phyloP scores from a whole-genome alignment of 2,113 vertebrate genomes.

The Lipophrys pholis region DNA sequence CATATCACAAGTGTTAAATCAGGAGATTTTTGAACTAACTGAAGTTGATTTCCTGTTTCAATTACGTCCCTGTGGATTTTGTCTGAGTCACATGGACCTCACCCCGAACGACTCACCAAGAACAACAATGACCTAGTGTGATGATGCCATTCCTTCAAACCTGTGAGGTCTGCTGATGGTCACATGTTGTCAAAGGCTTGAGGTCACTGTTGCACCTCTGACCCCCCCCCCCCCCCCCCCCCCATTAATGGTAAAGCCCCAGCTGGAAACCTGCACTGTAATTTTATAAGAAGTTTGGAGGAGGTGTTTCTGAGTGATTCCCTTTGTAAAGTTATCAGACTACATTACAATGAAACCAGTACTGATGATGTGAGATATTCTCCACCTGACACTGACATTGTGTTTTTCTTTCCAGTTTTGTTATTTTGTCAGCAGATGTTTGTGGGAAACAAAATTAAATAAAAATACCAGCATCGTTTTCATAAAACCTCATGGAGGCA shows the following conservation, averaged over 20 bases:
- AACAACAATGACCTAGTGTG: constrained; percentile 70
- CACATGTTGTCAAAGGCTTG: constrained; percentile 61
- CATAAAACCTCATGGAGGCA: too few relatives aligned
- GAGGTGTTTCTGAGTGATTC: neutral
- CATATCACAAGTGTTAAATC: constrained; percentile 16
- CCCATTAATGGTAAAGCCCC: constrained; percentile 26
- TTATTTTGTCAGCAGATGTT: too few relatives aligned
- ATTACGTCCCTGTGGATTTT: constrained; percentile 47
- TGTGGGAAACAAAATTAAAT: too few relatives aligned
- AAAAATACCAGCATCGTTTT: too few relatives aligned
- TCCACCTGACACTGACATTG: too few relatives aligned
- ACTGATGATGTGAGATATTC: too few relatives aligned
- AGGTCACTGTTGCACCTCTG: constrained; percentile 55
- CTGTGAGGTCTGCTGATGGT: constrained; percentile 49
- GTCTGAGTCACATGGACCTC: constrained; percentile 70
- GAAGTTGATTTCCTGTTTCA: constrained; percentile 35
- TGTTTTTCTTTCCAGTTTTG: too few relatives aligned
- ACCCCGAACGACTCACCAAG: constrained; percentile 66
- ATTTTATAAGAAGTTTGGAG: neutral
- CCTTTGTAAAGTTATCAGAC: neutral
- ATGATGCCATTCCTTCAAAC: constrained; percentile 61
- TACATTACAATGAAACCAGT: too few relatives aligned
- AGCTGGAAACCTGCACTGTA: constrained; percentile 22
- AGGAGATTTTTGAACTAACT: constrained; percentile 22
- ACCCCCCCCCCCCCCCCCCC: neutral